These are phyloP conservation scores for Pelobates fuscus DNA, from an alignment of 2,113 vertebrate species.

Conservation along the genomic window DNA sequence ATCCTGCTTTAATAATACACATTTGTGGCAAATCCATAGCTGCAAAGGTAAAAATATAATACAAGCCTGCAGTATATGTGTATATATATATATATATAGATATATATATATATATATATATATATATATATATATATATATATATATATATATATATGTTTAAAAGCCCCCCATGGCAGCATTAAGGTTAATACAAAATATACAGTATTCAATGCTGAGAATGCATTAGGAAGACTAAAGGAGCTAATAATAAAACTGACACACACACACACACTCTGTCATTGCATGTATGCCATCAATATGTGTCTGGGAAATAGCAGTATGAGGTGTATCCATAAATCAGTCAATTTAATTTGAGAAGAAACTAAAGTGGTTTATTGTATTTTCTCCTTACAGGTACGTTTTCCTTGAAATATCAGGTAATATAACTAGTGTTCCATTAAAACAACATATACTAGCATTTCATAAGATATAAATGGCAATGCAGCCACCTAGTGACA, in stretches of 20 bases:
- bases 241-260: not conserved
- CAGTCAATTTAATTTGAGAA: not conserved
- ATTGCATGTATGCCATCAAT: not conserved
- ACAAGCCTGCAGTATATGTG: too few relatives aligned
- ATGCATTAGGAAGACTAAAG: not conserved
- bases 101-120: too few relatives aligned
- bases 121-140: too few relatives aligned
- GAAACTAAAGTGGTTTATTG: not conserved
- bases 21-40: not conserved
- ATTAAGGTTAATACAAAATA: not conserved
- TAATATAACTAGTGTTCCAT: not conserved
- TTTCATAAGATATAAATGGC: slow-evolving; percentile 15
- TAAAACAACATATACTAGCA: not conserved
- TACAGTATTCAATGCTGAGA: not conserved
- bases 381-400: not conserved
- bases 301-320: not conserved
- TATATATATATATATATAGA: too few relatives aligned
- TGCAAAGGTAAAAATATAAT: not conserved
- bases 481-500: slow-evolving; percentile 46
- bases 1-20: not conserved
- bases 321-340: not conserved
- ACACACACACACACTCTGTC: not conserved
- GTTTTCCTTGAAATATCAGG: not conserved
- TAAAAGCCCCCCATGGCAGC: not conserved
- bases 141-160: too few relatives aligned